Evolutionary conservation across 1,140 invertebrate genomes (phyloP).

Genomic region (Drosophila seguyi): DNA sequence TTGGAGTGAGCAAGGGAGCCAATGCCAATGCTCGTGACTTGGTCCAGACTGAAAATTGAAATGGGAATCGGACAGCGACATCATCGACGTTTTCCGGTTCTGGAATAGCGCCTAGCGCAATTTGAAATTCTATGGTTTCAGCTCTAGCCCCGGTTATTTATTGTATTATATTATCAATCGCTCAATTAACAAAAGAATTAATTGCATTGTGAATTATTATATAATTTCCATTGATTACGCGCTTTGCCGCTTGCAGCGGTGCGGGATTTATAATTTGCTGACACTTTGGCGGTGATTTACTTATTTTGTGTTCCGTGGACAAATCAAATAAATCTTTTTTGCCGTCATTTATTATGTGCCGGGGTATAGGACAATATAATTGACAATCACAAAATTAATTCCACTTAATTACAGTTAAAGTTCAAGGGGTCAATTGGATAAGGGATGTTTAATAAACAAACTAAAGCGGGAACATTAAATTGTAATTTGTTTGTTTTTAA

Average conservation of each 20-base stretch:
- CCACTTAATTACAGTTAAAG: constrained; percentile 13
- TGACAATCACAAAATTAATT: constrained; percentile 3
- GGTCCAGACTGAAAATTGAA: constrained; percentile 28
- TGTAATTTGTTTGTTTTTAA: background rate
- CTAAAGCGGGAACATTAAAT: background rate
- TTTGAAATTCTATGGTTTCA: constrained; percentile 40
- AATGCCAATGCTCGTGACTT: constrained; percentile 34
- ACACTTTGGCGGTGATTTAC: constrained; percentile 40
- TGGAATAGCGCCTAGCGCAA: constrained; percentile 43
- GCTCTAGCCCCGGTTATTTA: constrained; percentile 25
- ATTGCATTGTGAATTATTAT: constrained; percentile 41
- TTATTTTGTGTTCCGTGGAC: constrained; percentile 18
- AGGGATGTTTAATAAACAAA: background rate
- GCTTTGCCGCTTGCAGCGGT: background rate
- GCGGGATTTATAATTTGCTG: constrained; percentile 28
- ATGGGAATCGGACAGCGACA: background rate
- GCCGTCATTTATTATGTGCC: background rate
- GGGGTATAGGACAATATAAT: background rate
- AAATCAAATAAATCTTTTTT: constrained; percentile 23
- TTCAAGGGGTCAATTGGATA: background rate
- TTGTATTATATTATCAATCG: constrained; percentile 54
- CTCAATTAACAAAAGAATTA: constrained; percentile 50
- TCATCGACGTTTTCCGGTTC: constrained; percentile 27
- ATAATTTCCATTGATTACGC: constrained; percentile 48
- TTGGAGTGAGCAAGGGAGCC: background rate